Evolutionary conservation across 2,888 invertebrate species (phyloP).

Genomic region (Drosophila silvestris): DNA sequence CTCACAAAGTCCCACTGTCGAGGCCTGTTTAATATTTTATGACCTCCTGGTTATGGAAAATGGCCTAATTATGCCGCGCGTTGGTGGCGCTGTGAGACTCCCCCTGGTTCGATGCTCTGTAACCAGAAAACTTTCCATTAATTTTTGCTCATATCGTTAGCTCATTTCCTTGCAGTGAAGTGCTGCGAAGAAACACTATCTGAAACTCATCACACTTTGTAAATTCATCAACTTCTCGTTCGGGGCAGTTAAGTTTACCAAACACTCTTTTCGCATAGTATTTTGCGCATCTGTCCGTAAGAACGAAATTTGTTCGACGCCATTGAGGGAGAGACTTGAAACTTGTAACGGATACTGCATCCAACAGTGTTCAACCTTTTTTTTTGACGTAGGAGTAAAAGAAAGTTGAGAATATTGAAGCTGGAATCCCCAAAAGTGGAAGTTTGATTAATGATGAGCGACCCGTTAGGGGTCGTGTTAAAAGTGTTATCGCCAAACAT

Average conservation of each 20-base stretch:
- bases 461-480: neutral
- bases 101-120: neutral
- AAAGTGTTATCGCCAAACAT: neutral
- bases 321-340: neutral
- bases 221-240: neutral
- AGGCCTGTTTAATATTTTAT: conserved; percentile 4
- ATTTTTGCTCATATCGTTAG: neutral
- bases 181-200: neutral
- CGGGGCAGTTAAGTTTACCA: neutral
- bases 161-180: neutral
- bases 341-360: neutral
- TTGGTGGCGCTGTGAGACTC: neutral
- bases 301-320: neutral
- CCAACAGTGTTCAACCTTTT: neutral
- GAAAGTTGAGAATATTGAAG: neutral
- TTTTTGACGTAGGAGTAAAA: neutral
- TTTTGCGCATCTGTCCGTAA: neutral
- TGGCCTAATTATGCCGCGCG: conserved; percentile 41
- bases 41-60: neutral
- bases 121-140: neutral
- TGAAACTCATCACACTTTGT: neutral
- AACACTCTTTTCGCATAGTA: neutral
- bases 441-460: neutral
- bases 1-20: neutral
- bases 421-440: neutral